Conservation (phyloP, 1,140 invertebrate species). For the Apis laboriosa region DNA sequence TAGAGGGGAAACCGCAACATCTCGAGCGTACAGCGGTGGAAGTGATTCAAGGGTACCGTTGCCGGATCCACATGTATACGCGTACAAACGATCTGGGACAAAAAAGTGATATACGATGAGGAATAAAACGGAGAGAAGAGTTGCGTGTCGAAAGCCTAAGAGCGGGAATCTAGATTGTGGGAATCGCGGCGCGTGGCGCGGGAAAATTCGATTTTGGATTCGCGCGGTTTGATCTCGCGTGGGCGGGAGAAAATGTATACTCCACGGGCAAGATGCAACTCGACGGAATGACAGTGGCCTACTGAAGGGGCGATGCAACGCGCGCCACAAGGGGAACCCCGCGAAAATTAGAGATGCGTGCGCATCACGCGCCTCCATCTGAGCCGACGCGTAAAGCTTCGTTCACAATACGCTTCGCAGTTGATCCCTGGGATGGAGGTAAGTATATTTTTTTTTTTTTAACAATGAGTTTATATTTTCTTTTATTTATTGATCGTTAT, state of each 20-base stretch:
- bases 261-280: slow-evolving; percentile 55
- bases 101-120: background rate
- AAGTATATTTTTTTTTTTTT: too few species aligned
- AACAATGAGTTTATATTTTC: too few species aligned
- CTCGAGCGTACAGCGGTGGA: background rate
- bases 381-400: background rate
- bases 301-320: slow-evolving; percentile 53
- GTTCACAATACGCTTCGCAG: background rate
- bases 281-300: slow-evolving; percentile 60
- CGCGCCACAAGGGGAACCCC: slow-evolving; percentile 48
- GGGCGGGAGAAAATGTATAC: slow-evolving; percentile 28
- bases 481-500: too few species aligned
- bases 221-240: slow-evolving; percentile 33
- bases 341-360: slow-evolving; percentile 64
- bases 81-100: background rate
- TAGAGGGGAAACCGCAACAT: background rate
- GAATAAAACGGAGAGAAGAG: background rate
- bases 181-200: background rate
- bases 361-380: slow-evolving; percentile 48
- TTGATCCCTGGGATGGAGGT: too few species aligned
- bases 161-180: background rate
- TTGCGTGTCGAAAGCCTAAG: too few species aligned
- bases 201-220: slow-evolving; percentile 8
- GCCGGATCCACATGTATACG: slow-evolving; percentile 1
- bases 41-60: slow-evolving; percentile 16